phyloP scores from a whole-genome alignment of 2,797 vertebrate genomes.

The Chrysocyon brachyurus region DNA sequence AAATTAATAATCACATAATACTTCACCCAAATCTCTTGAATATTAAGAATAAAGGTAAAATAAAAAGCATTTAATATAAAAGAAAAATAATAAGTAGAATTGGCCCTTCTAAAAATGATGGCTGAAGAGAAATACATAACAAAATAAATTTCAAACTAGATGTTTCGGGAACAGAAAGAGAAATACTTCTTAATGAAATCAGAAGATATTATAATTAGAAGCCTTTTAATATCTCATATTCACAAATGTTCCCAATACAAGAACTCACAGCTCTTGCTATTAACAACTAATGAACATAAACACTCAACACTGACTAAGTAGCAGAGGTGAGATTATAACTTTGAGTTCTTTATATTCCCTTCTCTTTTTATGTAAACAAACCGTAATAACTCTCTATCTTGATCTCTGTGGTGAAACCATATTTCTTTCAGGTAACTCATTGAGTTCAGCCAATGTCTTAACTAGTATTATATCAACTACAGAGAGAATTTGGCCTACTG shows the following conservation, averaged over 20 bases:
- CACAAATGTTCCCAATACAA: constrained; percentile 27
- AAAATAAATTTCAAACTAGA: constrained; percentile 58
- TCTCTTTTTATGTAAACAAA: constrained; percentile 32
- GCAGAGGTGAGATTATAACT: constrained; percentile 36
- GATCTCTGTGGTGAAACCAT: not conserved
- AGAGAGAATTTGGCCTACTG: not conserved
- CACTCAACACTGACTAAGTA: constrained; percentile 42
- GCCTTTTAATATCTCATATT: constrained; percentile 57
- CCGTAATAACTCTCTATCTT: not conserved
- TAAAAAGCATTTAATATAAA: constrained; percentile 38
- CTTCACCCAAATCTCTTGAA: constrained; percentile 50
- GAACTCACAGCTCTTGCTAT: constrained; percentile 49
- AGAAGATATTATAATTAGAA: constrained; percentile 57
- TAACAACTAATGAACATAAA: constrained; percentile 67
- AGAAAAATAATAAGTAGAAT: constrained; percentile 51
- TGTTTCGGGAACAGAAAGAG: constrained; percentile 44
- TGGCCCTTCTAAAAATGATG: not conserved
- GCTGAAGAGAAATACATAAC: constrained; percentile 27
- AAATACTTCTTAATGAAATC: constrained; percentile 51
- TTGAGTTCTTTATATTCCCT: not conserved
- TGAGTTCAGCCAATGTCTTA: not conserved
- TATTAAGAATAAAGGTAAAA: constrained; percentile 72
- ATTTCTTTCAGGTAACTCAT: constrained; percentile 3
- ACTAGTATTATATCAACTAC: not conserved
- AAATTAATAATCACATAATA: constrained; percentile 68